Conservation (phyloP, 2,113 vertebrate species). For the Hemibagrus wyckioides region DNA sequence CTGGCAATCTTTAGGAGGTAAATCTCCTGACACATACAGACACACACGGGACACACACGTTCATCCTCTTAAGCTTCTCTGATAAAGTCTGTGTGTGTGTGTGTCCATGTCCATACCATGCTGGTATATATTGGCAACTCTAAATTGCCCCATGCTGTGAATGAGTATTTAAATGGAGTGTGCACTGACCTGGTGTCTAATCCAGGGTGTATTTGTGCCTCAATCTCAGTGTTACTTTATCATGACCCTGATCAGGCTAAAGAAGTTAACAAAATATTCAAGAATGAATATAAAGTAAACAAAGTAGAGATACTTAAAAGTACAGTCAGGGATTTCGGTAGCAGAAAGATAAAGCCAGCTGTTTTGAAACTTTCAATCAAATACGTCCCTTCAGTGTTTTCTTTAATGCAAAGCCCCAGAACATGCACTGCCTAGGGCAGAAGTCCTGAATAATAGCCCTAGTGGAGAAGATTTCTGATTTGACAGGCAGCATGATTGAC, state of each 20-base stretch:
- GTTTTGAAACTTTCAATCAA: neutral
- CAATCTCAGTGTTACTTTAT: no score
- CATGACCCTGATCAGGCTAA: neutral
- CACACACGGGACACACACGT: neutral
- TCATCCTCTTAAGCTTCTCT: slow-evolving; percentile 16
- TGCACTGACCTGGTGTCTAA: neutral
- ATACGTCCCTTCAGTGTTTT: neutral
- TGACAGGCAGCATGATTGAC: neutral
- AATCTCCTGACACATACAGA: neutral
- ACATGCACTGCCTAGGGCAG: neutral
- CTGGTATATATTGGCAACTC: neutral
- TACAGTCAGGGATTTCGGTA: neutral
- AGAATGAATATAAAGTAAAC: neutral
- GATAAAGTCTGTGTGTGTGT: neutral
- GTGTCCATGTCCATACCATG: neutral
- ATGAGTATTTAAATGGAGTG: neutral
- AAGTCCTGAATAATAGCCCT: neutral
- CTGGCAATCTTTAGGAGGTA: no score
- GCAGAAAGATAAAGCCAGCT: neutral
- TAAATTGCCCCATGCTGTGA: neutral
- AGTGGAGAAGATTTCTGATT: neutral
- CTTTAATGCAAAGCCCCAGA: neutral
- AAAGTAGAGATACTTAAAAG: neutral
- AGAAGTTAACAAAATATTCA: neutral
- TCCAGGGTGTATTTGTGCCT: neutral